Conservation (phyloP, 2,113 vertebrate genomes). For the pig (Sus scrofa) region DNA sequence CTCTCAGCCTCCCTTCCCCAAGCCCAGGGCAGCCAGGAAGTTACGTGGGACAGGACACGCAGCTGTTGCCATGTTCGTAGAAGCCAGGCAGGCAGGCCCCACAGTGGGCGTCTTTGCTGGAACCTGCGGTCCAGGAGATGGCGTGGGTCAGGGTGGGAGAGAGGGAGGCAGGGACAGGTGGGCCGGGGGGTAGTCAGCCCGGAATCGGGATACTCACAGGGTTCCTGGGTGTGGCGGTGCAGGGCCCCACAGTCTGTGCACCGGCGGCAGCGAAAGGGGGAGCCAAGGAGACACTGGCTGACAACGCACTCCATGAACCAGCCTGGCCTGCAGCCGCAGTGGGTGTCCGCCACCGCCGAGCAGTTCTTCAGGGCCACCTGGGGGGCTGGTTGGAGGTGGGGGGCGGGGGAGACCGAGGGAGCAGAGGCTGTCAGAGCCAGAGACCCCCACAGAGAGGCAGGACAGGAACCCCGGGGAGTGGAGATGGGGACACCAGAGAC, state of each 20-base stretch:
- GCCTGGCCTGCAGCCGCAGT: constrained; percentile 82
- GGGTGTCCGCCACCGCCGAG: constrained; percentile 56
- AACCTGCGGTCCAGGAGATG: constrained; percentile 76
- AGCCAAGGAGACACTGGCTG: rapidly evolving
- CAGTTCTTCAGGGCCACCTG: constrained; percentile 84
- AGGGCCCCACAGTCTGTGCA: constrained; percentile 53
- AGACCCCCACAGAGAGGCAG: background rate
- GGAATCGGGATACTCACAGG: background rate
- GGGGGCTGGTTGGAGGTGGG: constrained; percentile 59
- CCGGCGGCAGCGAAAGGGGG: constrained; percentile 70
- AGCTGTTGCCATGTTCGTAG: constrained; percentile 61
- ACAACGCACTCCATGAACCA: constrained; percentile 48
- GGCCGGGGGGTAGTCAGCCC: background rate
- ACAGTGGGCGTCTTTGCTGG: background rate
- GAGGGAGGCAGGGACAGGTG: rapidly evolving
- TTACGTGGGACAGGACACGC: constrained; percentile 56
- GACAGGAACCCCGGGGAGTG: background rate
- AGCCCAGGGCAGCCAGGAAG: background rate
- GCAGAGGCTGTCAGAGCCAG: background rate
- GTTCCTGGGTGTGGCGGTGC: constrained; percentile 61
- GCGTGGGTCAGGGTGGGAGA: background rate
- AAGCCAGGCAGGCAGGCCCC: constrained; percentile 84
- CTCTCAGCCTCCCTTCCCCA: background rate
- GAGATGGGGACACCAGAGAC: background rate
- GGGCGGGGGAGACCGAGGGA: background rate